These are phyloP conservation scores for Cichladusa arquata DNA, from an alignment of 2,113 vertebrate genomes.

Conservation along the genomic window DNA sequence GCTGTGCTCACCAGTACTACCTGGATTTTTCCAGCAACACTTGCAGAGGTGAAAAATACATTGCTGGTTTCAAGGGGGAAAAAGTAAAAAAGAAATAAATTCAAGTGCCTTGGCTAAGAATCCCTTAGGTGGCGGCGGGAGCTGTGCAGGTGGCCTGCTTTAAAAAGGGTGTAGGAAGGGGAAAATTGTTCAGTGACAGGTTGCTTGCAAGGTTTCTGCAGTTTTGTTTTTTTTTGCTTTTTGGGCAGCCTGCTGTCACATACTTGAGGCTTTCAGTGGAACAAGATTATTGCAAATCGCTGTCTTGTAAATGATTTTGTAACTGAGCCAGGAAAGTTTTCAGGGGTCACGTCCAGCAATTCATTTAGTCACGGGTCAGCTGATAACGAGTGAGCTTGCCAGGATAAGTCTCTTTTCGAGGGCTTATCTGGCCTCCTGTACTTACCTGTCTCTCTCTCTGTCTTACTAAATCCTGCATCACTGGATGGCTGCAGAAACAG, in stretches of 20 bases:
- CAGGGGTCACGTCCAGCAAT: constrained; percentile 48
- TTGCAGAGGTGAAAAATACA: constrained; percentile 83
- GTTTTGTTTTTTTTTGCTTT: neutral
- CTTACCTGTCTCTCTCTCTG: constrained; percentile 20
- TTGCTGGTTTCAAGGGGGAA: neutral
- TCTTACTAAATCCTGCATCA: neutral
- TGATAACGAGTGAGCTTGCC: constrained; percentile 45
- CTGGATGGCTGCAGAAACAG: neutral
- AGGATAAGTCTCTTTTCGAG: constrained; percentile 14
- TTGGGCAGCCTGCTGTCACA: constrained; percentile 5
- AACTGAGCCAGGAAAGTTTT: constrained; percentile 32
- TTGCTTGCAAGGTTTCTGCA: neutral
- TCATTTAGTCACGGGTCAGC: constrained; percentile 40
- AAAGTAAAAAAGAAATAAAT: neutral
- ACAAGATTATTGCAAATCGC: constrained; percentile 49
- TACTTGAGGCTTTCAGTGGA: constrained; percentile 23
- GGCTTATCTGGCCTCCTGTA: neutral
- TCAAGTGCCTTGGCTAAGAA: neutral
- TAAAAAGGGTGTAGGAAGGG: neutral
- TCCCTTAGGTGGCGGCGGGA: fast-evolving
- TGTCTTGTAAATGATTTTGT: constrained; percentile 51
- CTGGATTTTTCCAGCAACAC: constrained; percentile 81
- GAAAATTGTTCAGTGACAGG: neutral
- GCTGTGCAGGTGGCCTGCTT: neutral
- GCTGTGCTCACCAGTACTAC: constrained; percentile 90